Conservation (phyloP, 2,797 vertebrate genomes). For the Thripadectes ignobilis region DNA sequence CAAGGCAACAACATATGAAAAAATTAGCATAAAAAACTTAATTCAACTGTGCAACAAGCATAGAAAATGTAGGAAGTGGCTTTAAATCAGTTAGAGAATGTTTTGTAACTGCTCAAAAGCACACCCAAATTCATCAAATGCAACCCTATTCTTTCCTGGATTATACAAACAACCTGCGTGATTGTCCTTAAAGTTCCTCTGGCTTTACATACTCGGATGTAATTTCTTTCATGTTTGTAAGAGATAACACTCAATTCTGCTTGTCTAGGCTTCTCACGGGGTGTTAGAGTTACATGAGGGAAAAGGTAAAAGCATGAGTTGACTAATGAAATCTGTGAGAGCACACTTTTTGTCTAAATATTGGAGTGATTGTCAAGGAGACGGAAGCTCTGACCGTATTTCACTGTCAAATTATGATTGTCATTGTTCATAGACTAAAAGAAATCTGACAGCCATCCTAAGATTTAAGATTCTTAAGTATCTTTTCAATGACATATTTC, state of each 20-base stretch:
- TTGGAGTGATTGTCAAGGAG: conserved; percentile 54
- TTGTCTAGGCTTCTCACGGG: background rate
- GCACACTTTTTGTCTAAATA: conserved; percentile 51
- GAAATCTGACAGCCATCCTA: conserved; percentile 59
- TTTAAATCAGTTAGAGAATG: background rate
- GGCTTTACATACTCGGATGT: background rate
- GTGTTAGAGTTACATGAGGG: background rate
- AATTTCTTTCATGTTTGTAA: background rate
- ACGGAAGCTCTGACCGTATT: conserved; percentile 54
- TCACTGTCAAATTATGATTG: conserved; percentile 46
- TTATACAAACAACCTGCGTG: background rate
- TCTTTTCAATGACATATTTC: conserved; percentile 48
- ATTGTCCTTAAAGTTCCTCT: background rate
- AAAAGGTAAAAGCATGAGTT: conserved; percentile 23
- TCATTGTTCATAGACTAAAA: conserved; percentile 59
- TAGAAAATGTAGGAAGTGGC: background rate
- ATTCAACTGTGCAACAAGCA: background rate
- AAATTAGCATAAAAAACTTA: background rate
- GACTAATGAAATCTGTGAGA: conserved; percentile 32
- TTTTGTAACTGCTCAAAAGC: background rate
- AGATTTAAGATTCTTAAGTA: conserved; percentile 57
- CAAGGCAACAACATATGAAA: background rate
- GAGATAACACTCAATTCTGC: background rate
- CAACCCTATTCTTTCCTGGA: background rate
- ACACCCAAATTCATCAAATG: background rate